Conservation (phyloP, 2,888 invertebrate genomes). For the Colletes collaris region DNA sequence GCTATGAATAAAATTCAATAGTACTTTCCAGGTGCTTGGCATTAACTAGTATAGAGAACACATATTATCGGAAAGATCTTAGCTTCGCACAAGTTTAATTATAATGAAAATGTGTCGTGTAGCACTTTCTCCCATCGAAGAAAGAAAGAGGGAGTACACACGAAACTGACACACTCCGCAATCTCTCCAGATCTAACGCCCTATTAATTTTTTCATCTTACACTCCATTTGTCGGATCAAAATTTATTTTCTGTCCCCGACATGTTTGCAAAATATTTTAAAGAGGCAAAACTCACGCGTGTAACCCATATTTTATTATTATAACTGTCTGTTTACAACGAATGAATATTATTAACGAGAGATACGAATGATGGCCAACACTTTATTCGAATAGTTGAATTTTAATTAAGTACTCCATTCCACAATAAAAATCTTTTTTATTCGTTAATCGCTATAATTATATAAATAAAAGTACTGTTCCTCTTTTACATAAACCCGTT, state of each 20-base stretch:
- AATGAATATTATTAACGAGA: too few species aligned
- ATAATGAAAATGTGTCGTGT: slow-evolving; percentile 60
- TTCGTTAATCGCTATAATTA: too few species aligned
- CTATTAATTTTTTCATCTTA: neutral
- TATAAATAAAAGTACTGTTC: too few species aligned
- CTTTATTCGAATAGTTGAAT: too few species aligned
- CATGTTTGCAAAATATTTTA: neutral
- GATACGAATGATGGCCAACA: too few species aligned
- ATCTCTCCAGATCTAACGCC: neutral
- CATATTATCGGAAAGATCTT: slow-evolving; percentile 40
- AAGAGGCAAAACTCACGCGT: too few species aligned
- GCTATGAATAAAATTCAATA: slow-evolving; percentile 37
- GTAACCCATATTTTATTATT: too few species aligned
- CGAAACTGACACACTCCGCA: slow-evolving; percentile 16
- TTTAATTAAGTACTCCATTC: too few species aligned
- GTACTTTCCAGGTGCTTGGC: slow-evolving; percentile 32
- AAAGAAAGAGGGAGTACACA: slow-evolving; percentile 48
- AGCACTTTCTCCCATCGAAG: slow-evolving; percentile 58
- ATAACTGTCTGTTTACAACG: too few species aligned
- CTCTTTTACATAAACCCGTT: too few species aligned
- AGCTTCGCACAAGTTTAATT: slow-evolving; percentile 51
- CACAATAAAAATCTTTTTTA: too few species aligned
- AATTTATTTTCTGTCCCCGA: too few species aligned
- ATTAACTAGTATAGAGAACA: neutral
- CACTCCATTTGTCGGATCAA: neutral